These are phyloP conservation scores for Eubucco bourcierii DNA, from an alignment of 2,113 vertebrate species.

Conservation along the genomic window DNA sequence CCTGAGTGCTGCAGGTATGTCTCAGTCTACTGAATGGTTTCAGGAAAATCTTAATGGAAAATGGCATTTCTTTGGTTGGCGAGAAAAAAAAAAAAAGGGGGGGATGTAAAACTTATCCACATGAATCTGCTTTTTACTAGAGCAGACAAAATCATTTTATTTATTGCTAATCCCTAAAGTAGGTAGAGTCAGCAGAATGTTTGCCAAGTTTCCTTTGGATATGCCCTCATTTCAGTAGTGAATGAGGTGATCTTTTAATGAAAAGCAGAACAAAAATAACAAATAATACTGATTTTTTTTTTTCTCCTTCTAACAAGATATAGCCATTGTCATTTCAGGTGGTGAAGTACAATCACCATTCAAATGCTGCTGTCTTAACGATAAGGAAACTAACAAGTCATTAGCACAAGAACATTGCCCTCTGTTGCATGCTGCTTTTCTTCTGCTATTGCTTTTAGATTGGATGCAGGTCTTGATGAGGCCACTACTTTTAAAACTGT, in stretches of 20 bases:
- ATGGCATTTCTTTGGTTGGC: neutral
- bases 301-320: neutral
- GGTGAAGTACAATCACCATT: neutral
- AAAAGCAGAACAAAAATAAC: constrained; percentile 26
- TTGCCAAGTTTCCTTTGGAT: neutral
- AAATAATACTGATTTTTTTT: neutral
- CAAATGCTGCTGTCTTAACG: neutral
- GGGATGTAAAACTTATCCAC: neutral
- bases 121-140: neutral
- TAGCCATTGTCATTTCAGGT: neutral
- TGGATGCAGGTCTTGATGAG: neutral
- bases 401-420: constrained; percentile 32
- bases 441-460: neutral
- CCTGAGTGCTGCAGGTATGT: neutral
- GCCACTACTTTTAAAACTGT: neutral
- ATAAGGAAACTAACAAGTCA: neutral
- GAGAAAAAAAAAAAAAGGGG: neutral
- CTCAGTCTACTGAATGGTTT: neutral
- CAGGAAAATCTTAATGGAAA: constrained; percentile 11
- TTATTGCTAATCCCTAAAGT: constrained; percentile 5
- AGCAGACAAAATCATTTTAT: constrained; percentile 21
- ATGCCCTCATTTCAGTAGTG: neutral
- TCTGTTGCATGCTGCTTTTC: constrained; percentile 6
- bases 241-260: constrained; percentile 22
- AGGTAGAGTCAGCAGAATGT: constrained; percentile 1